Base-by-base conservation (phyloP, 2,888 invertebrate genomes). In the Sisyra nigra region DNA sequence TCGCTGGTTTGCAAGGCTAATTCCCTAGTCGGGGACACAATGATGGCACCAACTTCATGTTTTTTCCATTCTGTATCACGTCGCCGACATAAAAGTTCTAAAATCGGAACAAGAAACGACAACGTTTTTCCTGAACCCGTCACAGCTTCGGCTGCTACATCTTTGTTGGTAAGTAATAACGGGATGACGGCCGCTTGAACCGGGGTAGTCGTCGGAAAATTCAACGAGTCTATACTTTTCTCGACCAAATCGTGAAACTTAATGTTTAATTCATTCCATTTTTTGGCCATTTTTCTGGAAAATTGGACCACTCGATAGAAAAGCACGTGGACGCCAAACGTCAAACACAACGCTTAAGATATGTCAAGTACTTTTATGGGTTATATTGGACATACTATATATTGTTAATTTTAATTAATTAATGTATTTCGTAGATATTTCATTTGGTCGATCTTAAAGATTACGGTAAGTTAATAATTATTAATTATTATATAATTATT, bases 101-200 rank as follows among this genome's bases (percentile, higher is more conserved):
- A 55, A 54, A 93, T 61, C 0, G 98, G 98, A 35, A 99, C 77
- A 9, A 97, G 66, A 62, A 97, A 98, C 0, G 97, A 93, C 32
- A 98, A 63, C 0, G 97, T 98, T 66, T 98, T 98, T 0, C 98
- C 98, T 49, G 96, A 96, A 3, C 98, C 98, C 1, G 98, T 98
- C 0, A 97, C 91, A 3, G 98, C 97, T 64, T 99, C 96, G 0
- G 88, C 97, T 1, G 91, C 93, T 10, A 98, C 93, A 71, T 98
- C 98, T 63, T 94, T 96, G 53, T 87, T 85, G 7, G 76, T 75
- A 42, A 96, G 60, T 41, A 98, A 68, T 42, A 92, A 67, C 0
- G 93, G 93, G 54, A 94, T 93, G 43, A 86, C 80, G 1, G 89
- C 87, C 3, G 86, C 81, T 72, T 92, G 71, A 2, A 74, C 72